A percentile compares a stretch with the other conserved stretches of the same genome.
phyloP scores from a whole-genome alignment of 2,888 invertebrate genomes.

The Myathropa florea region DNA sequence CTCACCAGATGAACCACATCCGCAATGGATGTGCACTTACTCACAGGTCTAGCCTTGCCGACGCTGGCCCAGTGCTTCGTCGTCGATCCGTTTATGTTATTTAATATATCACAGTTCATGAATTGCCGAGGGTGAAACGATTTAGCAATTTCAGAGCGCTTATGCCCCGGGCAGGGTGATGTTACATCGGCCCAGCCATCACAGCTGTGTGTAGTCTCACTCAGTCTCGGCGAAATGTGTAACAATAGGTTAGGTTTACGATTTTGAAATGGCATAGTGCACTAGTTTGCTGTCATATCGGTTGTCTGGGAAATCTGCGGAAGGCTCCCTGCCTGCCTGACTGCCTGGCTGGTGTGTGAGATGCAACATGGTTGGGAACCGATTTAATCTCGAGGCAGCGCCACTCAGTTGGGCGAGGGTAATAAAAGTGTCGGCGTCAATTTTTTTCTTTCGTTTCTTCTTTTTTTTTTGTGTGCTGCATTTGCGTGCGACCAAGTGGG shows the following conservation, averaged over 20 bases:
- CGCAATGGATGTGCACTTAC: constrained; percentile 50
- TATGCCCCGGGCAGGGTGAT: constrained; percentile 34
- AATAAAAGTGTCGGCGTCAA: constrained; percentile 36
- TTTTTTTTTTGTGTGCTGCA: background rate
- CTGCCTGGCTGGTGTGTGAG: background rate
- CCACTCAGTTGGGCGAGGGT: constrained; percentile 17
- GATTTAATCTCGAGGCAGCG: constrained; percentile 48
- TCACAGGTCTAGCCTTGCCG: constrained; percentile 33
- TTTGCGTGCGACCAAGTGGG: constrained; percentile 46
- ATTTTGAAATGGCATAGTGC: constrained; percentile 66
- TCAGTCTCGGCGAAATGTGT: constrained; percentile 45
- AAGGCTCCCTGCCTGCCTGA: constrained; percentile 10
- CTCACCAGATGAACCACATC: constrained; percentile 64
- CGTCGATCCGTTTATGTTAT: constrained; percentile 41
- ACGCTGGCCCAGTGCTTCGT: background rate
- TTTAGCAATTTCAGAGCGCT: constrained; percentile 45
- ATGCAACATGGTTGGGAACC: constrained; percentile 47
- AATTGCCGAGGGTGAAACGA: constrained; percentile 60
- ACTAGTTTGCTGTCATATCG: constrained; percentile 62
- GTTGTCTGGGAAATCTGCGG: constrained; percentile 46
- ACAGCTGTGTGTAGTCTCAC: background rate
- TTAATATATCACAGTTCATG: constrained; percentile 71
- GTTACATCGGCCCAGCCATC: constrained; percentile 23
- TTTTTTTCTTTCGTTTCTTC: background rate
- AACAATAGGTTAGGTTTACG: constrained; percentile 56